These are phyloP conservation scores for Arothron firmamentum DNA, from an alignment of 2,113 vertebrate genomes.

Conservation along the genomic window DNA sequence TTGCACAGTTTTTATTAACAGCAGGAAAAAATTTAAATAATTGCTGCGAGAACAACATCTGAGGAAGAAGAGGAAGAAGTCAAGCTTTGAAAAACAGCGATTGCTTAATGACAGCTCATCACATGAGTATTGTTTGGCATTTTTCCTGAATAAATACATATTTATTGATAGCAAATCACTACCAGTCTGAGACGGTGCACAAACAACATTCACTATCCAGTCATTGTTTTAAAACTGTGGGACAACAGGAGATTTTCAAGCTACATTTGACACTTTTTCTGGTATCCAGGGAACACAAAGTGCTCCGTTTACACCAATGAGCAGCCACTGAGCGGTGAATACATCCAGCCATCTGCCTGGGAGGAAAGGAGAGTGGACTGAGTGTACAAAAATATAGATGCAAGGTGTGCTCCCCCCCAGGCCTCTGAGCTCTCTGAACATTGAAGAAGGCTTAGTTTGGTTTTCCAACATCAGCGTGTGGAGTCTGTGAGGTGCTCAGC, in stretches of 20 bases:
- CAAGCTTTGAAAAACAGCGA: no score
- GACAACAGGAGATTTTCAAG: not conserved
- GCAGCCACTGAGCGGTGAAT: slow-evolving; percentile 21
- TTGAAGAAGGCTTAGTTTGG: slow-evolving; percentile 14
- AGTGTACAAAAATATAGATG: slow-evolving; percentile 2
- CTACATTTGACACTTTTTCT: not conserved
- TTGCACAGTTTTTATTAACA: no score
- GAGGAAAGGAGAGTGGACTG: slow-evolving; percentile 2
- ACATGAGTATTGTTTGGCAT: no score
- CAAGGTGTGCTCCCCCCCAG: not conserved
- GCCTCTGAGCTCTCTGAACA: slow-evolving; percentile 1
- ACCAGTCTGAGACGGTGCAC: no score
- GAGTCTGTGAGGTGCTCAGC: no score
- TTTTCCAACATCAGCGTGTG: not conserved
- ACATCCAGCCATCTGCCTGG: slow-evolving; percentile 33
- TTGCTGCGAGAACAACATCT: no score
- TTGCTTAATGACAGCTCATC: no score
- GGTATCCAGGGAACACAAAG: slow-evolving; percentile 40
- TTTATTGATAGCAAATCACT: no score
- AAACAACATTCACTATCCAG: no score
- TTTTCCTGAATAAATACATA: no score
- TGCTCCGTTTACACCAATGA: slow-evolving; percentile 30
- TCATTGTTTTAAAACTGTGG: not conserved
- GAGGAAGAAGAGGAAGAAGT: no score
- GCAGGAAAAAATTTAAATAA: no score